Base-by-base conservation (phyloP, 2,113 vertebrate species). In the Lanius collurio region DNA sequence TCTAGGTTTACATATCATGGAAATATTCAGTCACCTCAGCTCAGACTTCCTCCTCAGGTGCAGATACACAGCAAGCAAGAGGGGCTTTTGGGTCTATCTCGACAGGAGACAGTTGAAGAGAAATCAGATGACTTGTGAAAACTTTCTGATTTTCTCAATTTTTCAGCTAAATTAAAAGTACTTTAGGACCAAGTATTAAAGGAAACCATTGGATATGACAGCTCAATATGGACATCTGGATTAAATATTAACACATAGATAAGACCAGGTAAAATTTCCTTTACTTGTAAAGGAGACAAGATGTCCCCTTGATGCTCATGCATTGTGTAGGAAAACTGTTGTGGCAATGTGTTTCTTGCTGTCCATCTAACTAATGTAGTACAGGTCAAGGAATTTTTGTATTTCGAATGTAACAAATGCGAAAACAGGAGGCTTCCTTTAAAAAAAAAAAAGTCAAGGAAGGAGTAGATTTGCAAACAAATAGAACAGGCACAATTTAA, bases 361-460 rank as follows among this genome's bases (percentile, higher is more conserved):
- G 22, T 17, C 10, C 0, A 0, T 27, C 21, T 49, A 69, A 22
- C 4, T 56, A 23, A 68, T 37, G n/a, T 49, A 9, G 17, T 15
- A 49, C 14, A 33, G 4, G 19, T 44, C 22, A 76, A 85, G 20
- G 12, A 90, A 49, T 46, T 84, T 67, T 44, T 84, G 10, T 42
- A 7, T 89, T 84, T 89, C 68, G 28, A 22, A 64, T 35, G 55
- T 49, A 92, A 5, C 13, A 42, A 89, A 42, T 13, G 14, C 68
- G 50, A 89, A 91, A 35, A 78, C 3, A 67, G 7, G 4, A 83
- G 1, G 5, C 37, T 81, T 79, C n/a, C 37, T 37, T 35, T 20
- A 75, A 41, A 50, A 59, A 79, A 86, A 88, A 75, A 85, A 33
- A 16, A 28, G 6, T 69, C 19, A n/a, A 76, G 22, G 17, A 19